These are phyloP conservation scores for Selene dorsalis DNA, from an alignment of 2,797 vertebrate species.

Conservation along the genomic window DNA sequence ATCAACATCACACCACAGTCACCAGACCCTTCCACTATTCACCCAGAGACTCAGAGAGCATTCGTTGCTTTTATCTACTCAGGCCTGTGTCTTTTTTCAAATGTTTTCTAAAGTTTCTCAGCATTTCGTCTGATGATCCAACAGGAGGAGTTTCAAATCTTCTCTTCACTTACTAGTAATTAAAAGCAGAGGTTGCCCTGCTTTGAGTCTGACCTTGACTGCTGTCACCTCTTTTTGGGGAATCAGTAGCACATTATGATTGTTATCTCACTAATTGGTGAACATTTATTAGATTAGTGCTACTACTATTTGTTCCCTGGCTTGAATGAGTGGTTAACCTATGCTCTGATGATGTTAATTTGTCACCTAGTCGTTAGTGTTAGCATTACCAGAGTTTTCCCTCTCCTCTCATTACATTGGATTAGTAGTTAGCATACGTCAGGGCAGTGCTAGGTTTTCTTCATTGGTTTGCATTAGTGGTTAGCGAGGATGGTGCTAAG, in stretches of 20 bases:
- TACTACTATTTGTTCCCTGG: constrained; percentile 3
- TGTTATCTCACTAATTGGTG: constrained; percentile 45
- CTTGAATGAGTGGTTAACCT: constrained; percentile 53
- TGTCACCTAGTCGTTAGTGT: constrained; percentile 19
- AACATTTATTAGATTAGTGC: constrained; percentile 11
- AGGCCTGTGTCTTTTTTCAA: too few species aligned
- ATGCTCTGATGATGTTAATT: constrained; percentile 24
- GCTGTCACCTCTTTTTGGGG: constrained; percentile 17
- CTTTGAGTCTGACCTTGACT: constrained; percentile 7
- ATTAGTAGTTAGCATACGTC: constrained; percentile 55
- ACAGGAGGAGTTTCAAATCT: neutral
- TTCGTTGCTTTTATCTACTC: too few species aligned
- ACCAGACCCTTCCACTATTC: too few species aligned
- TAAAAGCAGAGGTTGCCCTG: neutral
- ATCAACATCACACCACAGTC: too few species aligned
- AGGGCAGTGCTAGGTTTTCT: constrained; percentile 21
- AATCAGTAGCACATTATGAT: constrained; percentile 45
- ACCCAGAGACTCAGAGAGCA: too few species aligned
- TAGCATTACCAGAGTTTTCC: constrained; percentile 49
- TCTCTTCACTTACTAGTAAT: neutral
- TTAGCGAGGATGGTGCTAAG: constrained; percentile 60
- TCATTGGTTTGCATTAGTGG: constrained; percentile 65
- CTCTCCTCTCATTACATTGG: constrained; percentile 57
- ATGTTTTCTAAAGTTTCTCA: neutral
- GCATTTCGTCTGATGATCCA: neutral